phyloP scores from a whole-genome alignment of 2,888 invertebrate genomes.

The Synanthedon vespiformis region DNA sequence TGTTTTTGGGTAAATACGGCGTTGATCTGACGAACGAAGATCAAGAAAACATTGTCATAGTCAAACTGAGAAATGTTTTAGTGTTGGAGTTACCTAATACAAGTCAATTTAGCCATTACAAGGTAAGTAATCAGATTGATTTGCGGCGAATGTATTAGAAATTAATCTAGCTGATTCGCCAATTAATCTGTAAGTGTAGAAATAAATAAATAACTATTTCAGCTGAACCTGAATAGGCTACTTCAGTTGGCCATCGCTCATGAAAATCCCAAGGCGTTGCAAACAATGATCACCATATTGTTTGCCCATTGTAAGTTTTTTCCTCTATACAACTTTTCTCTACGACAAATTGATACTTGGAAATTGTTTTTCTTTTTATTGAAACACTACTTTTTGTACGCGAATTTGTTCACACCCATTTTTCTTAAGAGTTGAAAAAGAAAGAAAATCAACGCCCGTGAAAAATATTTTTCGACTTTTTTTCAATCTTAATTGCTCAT shows the following conservation, averaged over 20 bases:
- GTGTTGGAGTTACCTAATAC: slow-evolving; percentile 13
- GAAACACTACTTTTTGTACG: too few relatives aligned
- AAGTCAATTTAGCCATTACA: slow-evolving; percentile 13
- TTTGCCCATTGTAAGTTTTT: slow-evolving; percentile 21
- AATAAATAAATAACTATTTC: slow-evolving; percentile 6
- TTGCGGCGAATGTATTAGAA: too few relatives aligned
- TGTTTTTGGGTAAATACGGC: slow-evolving; percentile 39
- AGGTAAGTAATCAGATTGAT: slow-evolving; percentile 11
- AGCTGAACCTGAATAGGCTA: slow-evolving; percentile 19
- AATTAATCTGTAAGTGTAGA: too few relatives aligned
- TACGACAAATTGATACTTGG: neutral
- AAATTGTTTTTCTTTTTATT: too few relatives aligned
- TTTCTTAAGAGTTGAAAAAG: too few relatives aligned
- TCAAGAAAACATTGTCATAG: slow-evolving; percentile 5
- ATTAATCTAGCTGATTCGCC: too few relatives aligned
- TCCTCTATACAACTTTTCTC: neutral
- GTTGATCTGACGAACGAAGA: slow-evolving; percentile 4
- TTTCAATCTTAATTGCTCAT: too few relatives aligned
- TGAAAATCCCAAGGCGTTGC: slow-evolving; percentile 19
- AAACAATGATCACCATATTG: slow-evolving; percentile 17
- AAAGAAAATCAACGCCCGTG: too few relatives aligned
- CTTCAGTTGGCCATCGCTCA: slow-evolving; percentile 16
- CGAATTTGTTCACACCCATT: too few relatives aligned
- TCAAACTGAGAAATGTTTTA: slow-evolving; percentile 16
- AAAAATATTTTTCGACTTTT: too few relatives aligned